Conservation (phyloP, 2,113 vertebrate genomes). For the Thunnus maccoyii region DNA sequence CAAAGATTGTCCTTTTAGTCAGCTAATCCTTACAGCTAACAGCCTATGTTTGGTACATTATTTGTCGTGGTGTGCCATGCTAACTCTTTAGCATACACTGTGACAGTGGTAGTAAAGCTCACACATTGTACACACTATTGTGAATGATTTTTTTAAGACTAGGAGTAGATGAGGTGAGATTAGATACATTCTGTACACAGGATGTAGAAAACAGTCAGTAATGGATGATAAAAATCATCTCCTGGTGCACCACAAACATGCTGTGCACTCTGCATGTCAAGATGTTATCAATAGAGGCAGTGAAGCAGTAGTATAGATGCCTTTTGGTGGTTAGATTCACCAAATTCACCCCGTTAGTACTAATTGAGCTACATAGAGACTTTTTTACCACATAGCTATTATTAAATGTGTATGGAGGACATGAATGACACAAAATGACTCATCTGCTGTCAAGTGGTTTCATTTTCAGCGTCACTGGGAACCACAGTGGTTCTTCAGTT, state of each 20-base stretch:
- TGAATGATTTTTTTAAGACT: too few species aligned
- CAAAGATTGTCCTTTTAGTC: too few species aligned
- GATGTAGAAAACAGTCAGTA: too few species aligned
- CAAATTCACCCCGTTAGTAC: neutral
- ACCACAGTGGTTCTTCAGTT: neutral
- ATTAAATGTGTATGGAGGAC: neutral
- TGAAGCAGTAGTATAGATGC: neutral
- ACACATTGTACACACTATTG: too few species aligned
- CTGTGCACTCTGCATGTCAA: neutral
- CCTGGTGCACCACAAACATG: neutral
- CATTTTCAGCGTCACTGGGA: neutral
- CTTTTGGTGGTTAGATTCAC: neutral
- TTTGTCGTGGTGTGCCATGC: too few species aligned
- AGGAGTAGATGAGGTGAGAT: too few species aligned
- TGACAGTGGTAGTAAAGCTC: too few species aligned
- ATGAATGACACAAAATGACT: neutral
- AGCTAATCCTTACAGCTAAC: too few species aligned
- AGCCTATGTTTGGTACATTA: too few species aligned
- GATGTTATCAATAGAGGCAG: constrained; percentile 9
- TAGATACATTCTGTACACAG: too few species aligned
- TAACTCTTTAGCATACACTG: too few species aligned
- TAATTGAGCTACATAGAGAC: neutral
- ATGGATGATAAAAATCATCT: neutral
- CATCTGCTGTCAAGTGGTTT: neutral
- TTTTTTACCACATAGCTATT: neutral